phyloP scores from a whole-genome alignment of 2,888 invertebrate genomes.

The Luperina testacea region DNA sequence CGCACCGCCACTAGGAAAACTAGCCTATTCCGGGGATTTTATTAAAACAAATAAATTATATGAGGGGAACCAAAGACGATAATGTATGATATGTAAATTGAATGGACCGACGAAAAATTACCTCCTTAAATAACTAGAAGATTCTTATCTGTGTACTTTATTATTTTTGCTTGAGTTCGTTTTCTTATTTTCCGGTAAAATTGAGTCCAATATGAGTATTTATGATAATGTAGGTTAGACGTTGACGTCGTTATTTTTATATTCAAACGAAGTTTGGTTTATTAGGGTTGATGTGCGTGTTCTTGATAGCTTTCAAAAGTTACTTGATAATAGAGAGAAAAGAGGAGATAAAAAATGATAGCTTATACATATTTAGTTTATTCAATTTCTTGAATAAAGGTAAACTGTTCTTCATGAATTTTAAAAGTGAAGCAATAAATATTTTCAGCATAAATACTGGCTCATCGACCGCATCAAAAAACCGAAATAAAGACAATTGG shows the following conservation, averaged over 20 bases:
- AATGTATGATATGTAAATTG: conserved; percentile 76
- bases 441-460: neutral
- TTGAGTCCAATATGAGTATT: conserved; percentile 59
- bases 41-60: conserved; percentile 80
- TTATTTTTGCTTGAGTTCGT: conserved; percentile 57
- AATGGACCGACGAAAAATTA: conserved; percentile 70
- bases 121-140: conserved; percentile 63
- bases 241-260: conserved; percentile 56
- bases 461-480: neutral
- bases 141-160: conserved; percentile 65
- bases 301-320: conserved; percentile 31
- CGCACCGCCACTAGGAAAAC: conserved; percentile 83
- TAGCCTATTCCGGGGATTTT: conserved; percentile 83
- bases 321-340: neutral
- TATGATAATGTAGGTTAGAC: conserved; percentile 37
- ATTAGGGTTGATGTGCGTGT: conserved; percentile 37
- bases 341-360: conserved; percentile 8
- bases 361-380: neutral
- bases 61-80: conserved; percentile 73
- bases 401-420: neutral
- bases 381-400: neutral
- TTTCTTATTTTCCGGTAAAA: conserved; percentile 61
- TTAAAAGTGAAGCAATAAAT: neutral
- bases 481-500: neutral
- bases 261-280: conserved; percentile 47